Evolutionary conservation across 2,888 invertebrate species (phyloP), one percentile per base, ranked within the genome.

Genomic region (Bedellia somnulentella): DNA sequence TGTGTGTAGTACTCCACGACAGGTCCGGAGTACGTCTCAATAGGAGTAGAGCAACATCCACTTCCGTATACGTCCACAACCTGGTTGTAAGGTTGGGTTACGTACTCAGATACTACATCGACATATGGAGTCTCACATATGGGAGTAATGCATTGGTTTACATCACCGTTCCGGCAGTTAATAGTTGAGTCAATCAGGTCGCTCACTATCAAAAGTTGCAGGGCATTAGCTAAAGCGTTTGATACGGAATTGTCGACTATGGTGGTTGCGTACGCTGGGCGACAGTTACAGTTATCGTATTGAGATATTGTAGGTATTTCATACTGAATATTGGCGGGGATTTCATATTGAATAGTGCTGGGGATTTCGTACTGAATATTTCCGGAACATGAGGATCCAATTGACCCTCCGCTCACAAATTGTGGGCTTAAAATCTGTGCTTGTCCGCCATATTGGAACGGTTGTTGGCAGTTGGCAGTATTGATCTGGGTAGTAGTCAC

Each of bases 151-250:
- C 18, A 18, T n/a, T n/a, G 14, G 31, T 28, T 14, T 26, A 8
- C 15, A 2, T 2, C 8, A 6, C 17, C 16, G 9, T 12, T 21
- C 6, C 13, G 6, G 12, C 12, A 13, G n/a, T 24, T 32, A 8
- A 34, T 2, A 5, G 35, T 37, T 1, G 45, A 38, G 30, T 57
- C 54, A 2, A 64, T 43, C 1, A 63, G 36, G 5, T 63, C 57
- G n/a, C 57, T 61, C 0, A 59, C 54, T 0, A 68, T 55, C 0
- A 66, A 37, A 0, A 66, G 36, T 33, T 66, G 66, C 2, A 68
- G 35, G 1, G 63, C 54, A 16, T 64, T 64, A 0, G 61, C 66
- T 14, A 68, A 38, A 0, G 61, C 40, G 28, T 54, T 63, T 2
- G 59, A 52, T 2, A 68, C 37, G 0, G 56, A 52, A 27, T 59